Base-by-base conservation (phyloP, 1,140 invertebrate genomes). In the Drosophila albomicans region DNA sequence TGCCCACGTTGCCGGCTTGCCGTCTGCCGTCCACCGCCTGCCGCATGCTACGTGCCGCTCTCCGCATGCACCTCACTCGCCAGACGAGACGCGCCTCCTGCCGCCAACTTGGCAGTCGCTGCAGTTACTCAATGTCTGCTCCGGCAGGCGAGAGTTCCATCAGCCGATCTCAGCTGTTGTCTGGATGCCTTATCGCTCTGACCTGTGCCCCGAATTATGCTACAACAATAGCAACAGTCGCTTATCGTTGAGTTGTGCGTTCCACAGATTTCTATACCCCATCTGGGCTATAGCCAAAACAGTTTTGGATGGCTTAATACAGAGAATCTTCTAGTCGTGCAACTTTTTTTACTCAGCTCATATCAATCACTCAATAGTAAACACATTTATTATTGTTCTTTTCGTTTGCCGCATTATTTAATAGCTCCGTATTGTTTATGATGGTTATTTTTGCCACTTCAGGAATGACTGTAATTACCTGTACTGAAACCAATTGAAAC, bases 41-140 rank as follows among this genome's bases (percentile, higher is more conserved):
- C 16, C 16, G 57, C 67, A 51, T 56, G 71, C 63, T 81, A 89
- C 85, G 81, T 85, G 86, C 71, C 78, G 70, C 85, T 81, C 68
- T 61, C 65, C 56, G 75, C 86, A 88, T 85, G 74, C 65, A 63
- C 77, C 49, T 20, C 56, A 5, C 11, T 4, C 41, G 41, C 0
- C 35, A 13, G 41, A n/a, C 11, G 5, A 73, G 61, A 52, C 46
- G 54, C 54, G 61, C 74, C 68, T 59, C 61, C 68, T 59, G 54
- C 28, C 45, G 30, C 52, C 52, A 57, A 45, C 16, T 16, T 16
- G 16, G 28, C 49, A 11, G 13, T 62, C 25, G 41, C 45, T 43
- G 20, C 49, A 32, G 25, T 45, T 15, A 20, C 11, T 13, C 41
- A 13, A n/a, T 1, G 41, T 43, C 41, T 13, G 41, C 11, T 13